Base-by-base conservation (phyloP, 2,888 invertebrate genomes). In the Agriopis aurantiaria region DNA sequence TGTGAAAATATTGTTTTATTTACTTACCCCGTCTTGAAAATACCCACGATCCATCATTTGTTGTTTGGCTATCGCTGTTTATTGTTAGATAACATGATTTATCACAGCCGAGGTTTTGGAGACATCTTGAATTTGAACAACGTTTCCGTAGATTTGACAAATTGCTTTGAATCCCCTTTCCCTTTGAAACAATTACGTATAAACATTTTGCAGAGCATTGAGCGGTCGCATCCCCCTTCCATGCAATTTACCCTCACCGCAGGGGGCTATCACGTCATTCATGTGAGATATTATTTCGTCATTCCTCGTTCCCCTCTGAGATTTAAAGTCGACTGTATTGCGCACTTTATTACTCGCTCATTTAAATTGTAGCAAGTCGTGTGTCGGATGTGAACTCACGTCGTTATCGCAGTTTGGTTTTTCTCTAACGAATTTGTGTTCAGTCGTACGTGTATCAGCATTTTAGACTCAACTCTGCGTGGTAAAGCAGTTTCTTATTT, bases 281-380 rank as follows among this genome's bases (percentile, higher is more conserved):
- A 86, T 82, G 83, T 81, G 83, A 84, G 80, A 86, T 84, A 86
- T 88, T 88, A 87, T 88, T 85, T 86, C 84, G 83, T 87, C 88
- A 88, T 86, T 84, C 82, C 74, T 78, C 75, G 68, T 75, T 72
- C 77, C 88, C 87, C 87, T 82, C 80, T 65, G 77, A 75, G 82
- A 85, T 86, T 84, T 80, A 86, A 87, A 87, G 84, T 84, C 81
- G 73, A 73, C 75, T 83, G 71, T 80, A 87, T 87, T 87, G 85
- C 85, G 81, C 84, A 88, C 85, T 90, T 91, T 88, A 88, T 88
- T 87, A 87, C 83, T 80, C 77, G 78, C 83, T 80, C 82, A 79
- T 85, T 86, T 83, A 76, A 73, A 77, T 74, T 75, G 75, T 77
- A 72, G 55, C 68, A 60, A 65, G 72, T 68, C 73, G 69, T 75